These are phyloP conservation scores for Zosterops hypoxanthus DNA, from an alignment of 2,113 vertebrate species.

Conservation along the genomic window DNA sequence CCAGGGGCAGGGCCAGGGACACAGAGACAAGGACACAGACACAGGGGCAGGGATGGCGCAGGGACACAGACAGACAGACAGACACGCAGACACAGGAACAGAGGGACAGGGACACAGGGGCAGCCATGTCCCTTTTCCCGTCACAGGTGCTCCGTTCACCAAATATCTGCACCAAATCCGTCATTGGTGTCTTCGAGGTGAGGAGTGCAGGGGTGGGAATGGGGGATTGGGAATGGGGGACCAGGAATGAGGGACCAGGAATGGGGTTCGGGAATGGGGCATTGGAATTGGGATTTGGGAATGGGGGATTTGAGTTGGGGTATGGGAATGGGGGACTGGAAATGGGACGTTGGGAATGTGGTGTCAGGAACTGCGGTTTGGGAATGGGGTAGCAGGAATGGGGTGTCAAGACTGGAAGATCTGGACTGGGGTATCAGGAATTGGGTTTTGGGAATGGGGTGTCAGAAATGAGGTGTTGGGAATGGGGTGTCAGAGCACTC, in stretches of 20 bases:
- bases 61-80: not conserved
- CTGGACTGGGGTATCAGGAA: no score
- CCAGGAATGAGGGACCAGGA: not conserved
- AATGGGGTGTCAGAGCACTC: not conserved
- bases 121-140: rapidly evolving
- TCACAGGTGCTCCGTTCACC: not conserved
- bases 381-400: not conserved
- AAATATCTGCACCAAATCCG: not conserved
- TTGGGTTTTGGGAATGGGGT: not conserved
- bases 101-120: no score
- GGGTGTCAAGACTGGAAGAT: no score
- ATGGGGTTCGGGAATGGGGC: not conserved
- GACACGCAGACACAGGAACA: not conserved
- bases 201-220: not conserved
- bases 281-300: no score
- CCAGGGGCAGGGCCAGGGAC: no score
- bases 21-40: not conserved
- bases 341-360: not conserved
- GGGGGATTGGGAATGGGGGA: not conserved
- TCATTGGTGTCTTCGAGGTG: conserved; percentile 24
- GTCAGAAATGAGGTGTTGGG: no score
- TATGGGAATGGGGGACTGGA: not conserved
- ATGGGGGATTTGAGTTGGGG: rapidly evolving
- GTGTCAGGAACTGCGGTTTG: no score
- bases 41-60: not conserved